Evolutionary conservation across 2,888 invertebrate genomes (phyloP).

Genomic region (Agrochola lota): DNA sequence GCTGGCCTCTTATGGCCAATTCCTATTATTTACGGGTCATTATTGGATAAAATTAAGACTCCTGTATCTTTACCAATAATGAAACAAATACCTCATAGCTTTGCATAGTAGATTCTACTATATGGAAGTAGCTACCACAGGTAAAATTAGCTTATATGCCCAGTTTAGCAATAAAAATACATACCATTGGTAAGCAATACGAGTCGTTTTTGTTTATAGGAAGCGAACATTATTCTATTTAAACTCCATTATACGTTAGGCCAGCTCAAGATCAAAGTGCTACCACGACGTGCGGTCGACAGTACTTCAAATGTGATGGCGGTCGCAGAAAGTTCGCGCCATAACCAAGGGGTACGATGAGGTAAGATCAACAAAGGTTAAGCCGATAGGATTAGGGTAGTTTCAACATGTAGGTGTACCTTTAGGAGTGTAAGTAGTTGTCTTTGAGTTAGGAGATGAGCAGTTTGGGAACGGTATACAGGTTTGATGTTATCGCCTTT

Average conservation of each 20-base stretch:
- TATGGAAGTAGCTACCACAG: too few species aligned
- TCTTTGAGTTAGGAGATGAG: slow-evolving; percentile 26
- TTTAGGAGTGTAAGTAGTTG: background rate
- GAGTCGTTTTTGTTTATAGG: too few species aligned
- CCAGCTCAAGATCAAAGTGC: background rate
- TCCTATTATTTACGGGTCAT: too few species aligned
- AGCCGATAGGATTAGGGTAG: slow-evolving; percentile 30
- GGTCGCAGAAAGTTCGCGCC: slow-evolving; percentile 25
- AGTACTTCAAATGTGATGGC: slow-evolving; percentile 25
- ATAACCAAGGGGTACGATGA: slow-evolving; percentile 24
- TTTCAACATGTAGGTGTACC: slow-evolving; percentile 5
- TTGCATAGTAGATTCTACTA: too few species aligned
- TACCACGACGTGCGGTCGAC: background rate
- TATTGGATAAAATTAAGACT: too few species aligned
- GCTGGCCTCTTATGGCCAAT: too few species aligned
- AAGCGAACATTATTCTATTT: too few species aligned
- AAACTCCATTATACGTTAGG: background rate
- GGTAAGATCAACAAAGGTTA: slow-evolving; percentile 40
- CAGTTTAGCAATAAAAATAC: too few species aligned
- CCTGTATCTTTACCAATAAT: too few species aligned
- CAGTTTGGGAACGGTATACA: background rate
- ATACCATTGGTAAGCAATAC: too few species aligned
- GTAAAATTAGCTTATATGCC: too few species aligned
- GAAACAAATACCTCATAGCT: too few species aligned
- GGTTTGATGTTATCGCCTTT: background rate